A percentile compares a stretch with the other conserved stretches of the same genome.
These are phyloP conservation scores for Coregonus ussuriensis DNA, from an alignment of 2,797 vertebrate species.

Conservation along the genomic window DNA sequence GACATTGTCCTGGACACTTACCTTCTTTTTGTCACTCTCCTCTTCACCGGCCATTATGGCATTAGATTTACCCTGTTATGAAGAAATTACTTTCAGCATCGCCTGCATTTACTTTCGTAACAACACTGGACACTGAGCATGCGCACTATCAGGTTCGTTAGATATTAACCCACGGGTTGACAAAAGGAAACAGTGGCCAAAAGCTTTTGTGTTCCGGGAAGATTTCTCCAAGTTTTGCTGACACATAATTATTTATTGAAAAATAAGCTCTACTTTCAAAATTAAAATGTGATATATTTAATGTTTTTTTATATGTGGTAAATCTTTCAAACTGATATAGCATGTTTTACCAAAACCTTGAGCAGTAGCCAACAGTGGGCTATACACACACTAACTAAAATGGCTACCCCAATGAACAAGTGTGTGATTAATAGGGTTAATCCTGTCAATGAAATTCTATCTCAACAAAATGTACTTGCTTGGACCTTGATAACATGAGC, in stretches of 20 bases:
- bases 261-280: neutral
- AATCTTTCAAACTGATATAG: neutral
- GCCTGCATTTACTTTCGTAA: neutral
- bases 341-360: neutral
- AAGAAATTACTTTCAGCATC: fast-evolving
- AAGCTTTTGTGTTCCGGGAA: neutral
- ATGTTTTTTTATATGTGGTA: neutral
- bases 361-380: neutral
- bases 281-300: neutral
- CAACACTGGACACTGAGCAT: neutral
- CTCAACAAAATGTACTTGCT: constrained; percentile 4
- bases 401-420: neutral
- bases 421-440: neutral
- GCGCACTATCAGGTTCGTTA: neutral
- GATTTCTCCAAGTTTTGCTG: neutral
- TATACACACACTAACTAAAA: neutral
- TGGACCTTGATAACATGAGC: neutral
- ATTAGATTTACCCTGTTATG: fast-evolving
- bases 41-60: constrained; percentile 53
- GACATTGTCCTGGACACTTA: constrained; percentile 17
- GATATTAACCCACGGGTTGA: neutral
- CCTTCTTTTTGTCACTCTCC: constrained; percentile 50
- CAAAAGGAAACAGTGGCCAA: neutral
- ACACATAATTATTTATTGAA: neutral
- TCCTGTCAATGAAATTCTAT: neutral